phyloP scores from a whole-genome alignment of 1,140 invertebrate genomes.

The Euwallacea similis region DNA sequence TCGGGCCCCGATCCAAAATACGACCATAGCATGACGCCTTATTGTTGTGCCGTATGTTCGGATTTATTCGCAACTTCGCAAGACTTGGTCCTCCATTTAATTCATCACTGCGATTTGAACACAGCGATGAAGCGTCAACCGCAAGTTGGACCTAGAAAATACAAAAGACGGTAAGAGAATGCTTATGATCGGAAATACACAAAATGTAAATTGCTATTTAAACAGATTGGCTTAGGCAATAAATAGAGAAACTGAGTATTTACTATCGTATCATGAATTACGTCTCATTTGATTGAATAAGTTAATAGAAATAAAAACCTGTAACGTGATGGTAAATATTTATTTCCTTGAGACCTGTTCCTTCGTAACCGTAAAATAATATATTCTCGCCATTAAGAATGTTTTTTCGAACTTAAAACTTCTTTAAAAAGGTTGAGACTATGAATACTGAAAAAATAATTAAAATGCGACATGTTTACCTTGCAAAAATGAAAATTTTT shows the following conservation, averaged over 20 bases:
- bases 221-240: too few relatives aligned
- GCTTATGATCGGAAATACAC: background rate
- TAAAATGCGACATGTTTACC: too few relatives aligned
- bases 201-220: too few relatives aligned
- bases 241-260: background rate
- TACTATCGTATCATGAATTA: background rate
- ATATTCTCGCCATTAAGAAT: too few relatives aligned
- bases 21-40: conserved; percentile 60
- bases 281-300: background rate
- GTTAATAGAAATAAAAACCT: too few relatives aligned
- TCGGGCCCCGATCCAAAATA: conserved; percentile 69
- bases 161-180: conserved; percentile 60
- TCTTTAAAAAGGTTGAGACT: too few relatives aligned
- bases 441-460: too few relatives aligned
- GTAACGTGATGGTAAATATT: too few relatives aligned
- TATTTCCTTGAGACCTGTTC: too few relatives aligned
- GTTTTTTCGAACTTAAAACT: too few relatives aligned
- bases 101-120: conserved; percentile 80
- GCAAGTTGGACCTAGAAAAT: conserved; percentile 75
- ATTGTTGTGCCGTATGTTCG: conserved; percentile 74
- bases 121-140: conserved; percentile 76
- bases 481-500: too few relatives aligned
- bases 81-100: conserved; percentile 76
- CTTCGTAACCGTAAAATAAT: too few relatives aligned
- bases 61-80: conserved; percentile 67